Conservation (phyloP, 53 echinoderm and acorn worm genomes). For the Paelopatides confundens region DNA sequence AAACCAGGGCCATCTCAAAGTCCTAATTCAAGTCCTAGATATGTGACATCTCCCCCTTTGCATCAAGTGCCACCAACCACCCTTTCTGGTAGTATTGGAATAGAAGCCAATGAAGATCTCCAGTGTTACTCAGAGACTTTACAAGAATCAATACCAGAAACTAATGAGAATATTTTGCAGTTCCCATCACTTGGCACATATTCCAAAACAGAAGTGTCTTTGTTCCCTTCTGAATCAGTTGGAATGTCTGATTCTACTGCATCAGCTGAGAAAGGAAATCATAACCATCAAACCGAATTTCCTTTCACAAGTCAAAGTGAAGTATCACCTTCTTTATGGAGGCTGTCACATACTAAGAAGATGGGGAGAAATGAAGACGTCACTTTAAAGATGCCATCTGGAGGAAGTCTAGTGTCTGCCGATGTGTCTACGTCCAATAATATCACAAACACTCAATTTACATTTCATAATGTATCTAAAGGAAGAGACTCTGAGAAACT, state of each 20-base stretch:
- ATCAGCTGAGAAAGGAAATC: neutral
- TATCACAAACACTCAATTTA: neutral
- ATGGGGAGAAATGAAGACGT: neutral
- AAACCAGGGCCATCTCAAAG: constrained; percentile 38
- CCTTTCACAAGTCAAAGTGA: neutral
- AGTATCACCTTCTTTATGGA: neutral
- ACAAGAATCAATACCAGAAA: neutral
- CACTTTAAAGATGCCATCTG: neutral
- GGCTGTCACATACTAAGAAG: neutral
- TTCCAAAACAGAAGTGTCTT: neutral
- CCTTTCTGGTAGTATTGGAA: neutral
- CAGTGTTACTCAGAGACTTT: neutral
- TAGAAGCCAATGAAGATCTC: neutral
- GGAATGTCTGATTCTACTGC: neutral
- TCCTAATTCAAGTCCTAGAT: constrained; percentile 25
- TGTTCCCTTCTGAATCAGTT: neutral
- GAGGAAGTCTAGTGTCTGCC: neutral
- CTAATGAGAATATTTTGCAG: neutral
- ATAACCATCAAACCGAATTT: neutral
- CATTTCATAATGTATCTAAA: neutral
- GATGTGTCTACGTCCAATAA: neutral
- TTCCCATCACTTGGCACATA: neutral
- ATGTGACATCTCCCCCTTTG: constrained; percentile 37
- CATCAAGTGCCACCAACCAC: neutral
- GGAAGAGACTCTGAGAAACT: neutral